Evolutionary conservation across 23 tunicate species (phyloP).

Genomic region (Clavelina lepadiformis): DNA sequence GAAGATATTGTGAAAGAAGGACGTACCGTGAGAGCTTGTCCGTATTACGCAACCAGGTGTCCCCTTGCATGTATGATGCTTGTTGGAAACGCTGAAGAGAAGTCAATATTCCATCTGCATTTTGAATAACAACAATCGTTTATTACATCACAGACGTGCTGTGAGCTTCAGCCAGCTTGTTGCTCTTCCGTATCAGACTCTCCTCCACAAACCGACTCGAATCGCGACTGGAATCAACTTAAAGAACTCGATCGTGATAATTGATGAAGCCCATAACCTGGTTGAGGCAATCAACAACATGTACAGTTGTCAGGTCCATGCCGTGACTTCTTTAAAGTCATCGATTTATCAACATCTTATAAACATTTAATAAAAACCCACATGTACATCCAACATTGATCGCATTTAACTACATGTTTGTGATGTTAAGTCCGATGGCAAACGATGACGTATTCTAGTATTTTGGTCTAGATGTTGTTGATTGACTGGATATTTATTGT

Average conservation of each 20-base stretch:
- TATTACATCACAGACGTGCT: constrained; percentile 43
- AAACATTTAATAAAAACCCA: no score
- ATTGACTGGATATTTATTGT: no score
- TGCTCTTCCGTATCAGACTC: constrained; percentile 83
- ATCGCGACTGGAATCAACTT: constrained; percentile 68
- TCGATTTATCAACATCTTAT: no score
- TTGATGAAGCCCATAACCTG: constrained; percentile 97
- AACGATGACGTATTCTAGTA: no score
- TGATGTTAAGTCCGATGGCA: no score
- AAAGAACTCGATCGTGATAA: constrained; percentile 69
- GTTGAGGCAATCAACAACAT: constrained; percentile 79
- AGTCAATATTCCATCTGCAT: not conserved
- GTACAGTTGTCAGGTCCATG: constrained; percentile 58
- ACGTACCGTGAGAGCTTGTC: constrained; percentile 57
- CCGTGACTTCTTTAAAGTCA: not conserved
- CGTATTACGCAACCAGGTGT: constrained; percentile 86
- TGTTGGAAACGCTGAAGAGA: not conserved
- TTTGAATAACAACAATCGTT: not conserved
- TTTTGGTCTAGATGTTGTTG: no score
- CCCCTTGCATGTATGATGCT: not conserved
- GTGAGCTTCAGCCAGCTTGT: constrained; percentile 53
- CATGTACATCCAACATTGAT: no score
- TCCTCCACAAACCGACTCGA: constrained; percentile 66
- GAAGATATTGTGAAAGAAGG: constrained; percentile 89
- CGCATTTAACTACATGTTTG: no score